Base-by-base conservation (phyloP, 2,797 vertebrate species). In the Chaetodon trifasciatus region DNA sequence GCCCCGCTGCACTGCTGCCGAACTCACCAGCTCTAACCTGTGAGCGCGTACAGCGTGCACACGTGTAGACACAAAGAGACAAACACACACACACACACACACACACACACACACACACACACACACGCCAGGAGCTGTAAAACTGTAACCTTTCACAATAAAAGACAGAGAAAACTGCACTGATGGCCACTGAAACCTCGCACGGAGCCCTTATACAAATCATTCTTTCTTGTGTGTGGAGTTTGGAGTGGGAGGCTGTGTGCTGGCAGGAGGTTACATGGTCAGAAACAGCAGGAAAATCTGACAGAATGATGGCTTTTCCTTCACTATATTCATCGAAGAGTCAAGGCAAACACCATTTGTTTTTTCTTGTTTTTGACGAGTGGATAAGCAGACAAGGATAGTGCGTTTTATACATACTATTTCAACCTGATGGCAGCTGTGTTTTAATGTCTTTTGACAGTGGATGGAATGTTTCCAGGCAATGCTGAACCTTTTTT, bases 221-320 rank as follows among this genome's bases (percentile, higher is more conserved):
- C 56, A 63, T 76, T 81, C 58, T 74, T 79, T 72, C 62, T 60
- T 49, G 35, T 65, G 70, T 78, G 83, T 44, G 44, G 63, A 70
- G 73, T 84, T 80, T 83, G 70, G 56, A 86, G 52, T 66, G 40
- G 79, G 67, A 87, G 85, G 84, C 35, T 8, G 5, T 56, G 57
- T 50, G 76, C 80, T 67, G 62, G 68, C 75, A 79, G 74, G 74
- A 83, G 82, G 79, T 73, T 58, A 84, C 69, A 66, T 76, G 82
- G 72, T 81, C 80, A 76, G 60, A 83, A 81, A 52, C 80, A 85
- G 85, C 86, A 82, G 86, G 70, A 58, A 57, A 58, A 66, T n/a
- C 68, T 69, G 78, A 80, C 79, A 81, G 82, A 75, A 81, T 70
- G 68, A 76, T 56, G 71, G 42, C 76, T 82, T 63, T 74, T 74